Base-by-base conservation (phyloP, 2,113 vertebrate species). In the Collichthys lucidus region DNA sequence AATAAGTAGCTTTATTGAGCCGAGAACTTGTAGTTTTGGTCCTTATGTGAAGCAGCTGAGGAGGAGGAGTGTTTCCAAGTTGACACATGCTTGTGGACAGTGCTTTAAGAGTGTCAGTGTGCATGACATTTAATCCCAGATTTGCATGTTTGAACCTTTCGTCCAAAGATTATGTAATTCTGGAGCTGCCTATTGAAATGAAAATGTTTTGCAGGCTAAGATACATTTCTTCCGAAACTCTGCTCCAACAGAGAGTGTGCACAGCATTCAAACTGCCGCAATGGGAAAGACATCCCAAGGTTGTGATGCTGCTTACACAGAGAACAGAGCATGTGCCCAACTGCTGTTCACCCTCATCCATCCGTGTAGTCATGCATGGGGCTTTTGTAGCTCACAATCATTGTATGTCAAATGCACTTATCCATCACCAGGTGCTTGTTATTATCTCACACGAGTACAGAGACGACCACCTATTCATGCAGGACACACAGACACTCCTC, bases 221-320 rank as follows among this genome's bases (percentile, higher is more conserved):
- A 24, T 59, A 22, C 1, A 20, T 29, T 17, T 46, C 26, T 35
- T 6, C 4, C 22, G 15, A 2, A 63, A 46, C 55, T 14, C 40
- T 6, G 2, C n/a, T 19, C 31, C 22, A 55, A 26, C 62, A 35
- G 69, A 3, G 40, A 31, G 44, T n/a, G 55, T 35, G 26, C 5
- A 46, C 52, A 56, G 68, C 31, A 14, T 44, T 68, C 50, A 77
- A 4, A n/a, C 40, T 77, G 80, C 78, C 10, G 89, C 86, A 88
- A 31, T 66, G 52, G 20, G 64, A 83, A 79, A 80, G 79, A 76
- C 77, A 1, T 55, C 40, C 72, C 81, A 85, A 87, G 86, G 86
- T 90, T 81, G 77, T 19, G 6, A 16, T 59, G 65, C 61, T 74
- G 67, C 60, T n/a, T n/a, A 4, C 10, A 17, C 70, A 47, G 35